Evolutionary conservation across 2,888 invertebrate genomes (phyloP), one percentile per base, ranked within the genome.

Genomic region (Sarcophaga carnaria): DNA sequence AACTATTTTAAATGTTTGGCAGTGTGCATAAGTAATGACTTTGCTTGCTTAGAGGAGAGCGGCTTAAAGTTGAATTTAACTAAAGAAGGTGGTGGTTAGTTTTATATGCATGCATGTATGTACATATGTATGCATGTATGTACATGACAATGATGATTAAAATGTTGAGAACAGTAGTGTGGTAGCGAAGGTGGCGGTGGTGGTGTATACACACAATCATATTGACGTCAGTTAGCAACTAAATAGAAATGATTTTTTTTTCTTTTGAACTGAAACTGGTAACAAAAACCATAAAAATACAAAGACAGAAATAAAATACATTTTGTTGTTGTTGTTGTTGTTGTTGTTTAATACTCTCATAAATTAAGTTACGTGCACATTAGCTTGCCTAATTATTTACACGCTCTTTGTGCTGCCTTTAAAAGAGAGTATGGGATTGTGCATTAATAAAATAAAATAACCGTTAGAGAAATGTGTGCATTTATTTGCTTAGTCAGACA

Each of bases 161-260:
- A 69, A 69, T 22, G 12, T 47, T 49, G 17, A 71, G 27, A 17
- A 71, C 62, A 17, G 59, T 59, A 59, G 14, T 59, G 59, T 59
- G 14, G 59, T 74, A 54, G 74, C 59, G 64, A 71, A 76, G 72
- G 77, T 74, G 77, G 49, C 49, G 74, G 72, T 75, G 64, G 54
- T 70, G 63, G 45, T 78, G 80, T 66, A 76, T 17, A 71, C 72
- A 63, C 79, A 84, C 84, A 82, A 84, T 82, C 84, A 87, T 71
- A 88, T 88, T 88, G 88, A 88, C 88, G 88, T 83, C 85, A 88
- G 83, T 72, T 85, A 83, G 85, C 83, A 85, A 85, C 88, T 76
- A 77, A 76, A 83, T 78, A 14, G 17, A 54, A 54, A 17, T 54
- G 2, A 54, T 5, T 54, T 54, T 54, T 14, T 4, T 14, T 14